phyloP scores from a whole-genome alignment of 2,797 vertebrate species.

The Gambusia yucatana region DNA sequence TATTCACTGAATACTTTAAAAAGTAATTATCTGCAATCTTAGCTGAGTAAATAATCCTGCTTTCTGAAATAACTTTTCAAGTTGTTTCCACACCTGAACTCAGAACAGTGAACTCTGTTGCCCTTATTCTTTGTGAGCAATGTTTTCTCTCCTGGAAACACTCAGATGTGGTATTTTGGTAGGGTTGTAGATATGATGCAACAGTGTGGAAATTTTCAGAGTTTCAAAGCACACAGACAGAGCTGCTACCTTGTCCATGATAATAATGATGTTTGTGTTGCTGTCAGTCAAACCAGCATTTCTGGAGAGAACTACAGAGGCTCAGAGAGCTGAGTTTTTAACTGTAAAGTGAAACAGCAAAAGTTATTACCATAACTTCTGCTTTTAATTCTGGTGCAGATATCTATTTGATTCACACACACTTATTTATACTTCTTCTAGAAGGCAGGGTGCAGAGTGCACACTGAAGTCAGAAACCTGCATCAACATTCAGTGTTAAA shows the following conservation, averaged over 20 bases:
- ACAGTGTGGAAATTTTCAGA: constrained; percentile 1
- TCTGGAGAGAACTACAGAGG: background rate
- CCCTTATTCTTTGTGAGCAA: background rate
- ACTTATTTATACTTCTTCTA: background rate
- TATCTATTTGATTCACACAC: background rate
- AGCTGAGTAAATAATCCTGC: background rate
- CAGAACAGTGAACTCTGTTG: background rate
- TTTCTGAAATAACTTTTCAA: background rate
- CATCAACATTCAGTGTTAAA: background rate
- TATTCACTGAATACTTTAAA: background rate
- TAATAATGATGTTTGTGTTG: background rate
- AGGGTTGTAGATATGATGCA: background rate
- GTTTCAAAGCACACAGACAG: background rate
- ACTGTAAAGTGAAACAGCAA: background rate
- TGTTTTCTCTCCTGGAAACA: constrained; percentile 11
- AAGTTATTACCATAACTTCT: background rate
- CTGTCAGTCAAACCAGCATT: background rate
- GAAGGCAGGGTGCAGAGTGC: background rate
- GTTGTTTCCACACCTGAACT: background rate
- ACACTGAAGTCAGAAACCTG: background rate
- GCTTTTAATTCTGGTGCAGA: background rate
- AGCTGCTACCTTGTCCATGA: background rate
- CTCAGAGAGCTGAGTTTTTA: background rate
- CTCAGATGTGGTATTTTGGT: background rate
- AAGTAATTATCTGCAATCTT: background rate